These are phyloP conservation scores for Poeciliopsis turrubarensis DNA, from an alignment of 2,113 vertebrate species.

Conservation along the genomic window DNA sequence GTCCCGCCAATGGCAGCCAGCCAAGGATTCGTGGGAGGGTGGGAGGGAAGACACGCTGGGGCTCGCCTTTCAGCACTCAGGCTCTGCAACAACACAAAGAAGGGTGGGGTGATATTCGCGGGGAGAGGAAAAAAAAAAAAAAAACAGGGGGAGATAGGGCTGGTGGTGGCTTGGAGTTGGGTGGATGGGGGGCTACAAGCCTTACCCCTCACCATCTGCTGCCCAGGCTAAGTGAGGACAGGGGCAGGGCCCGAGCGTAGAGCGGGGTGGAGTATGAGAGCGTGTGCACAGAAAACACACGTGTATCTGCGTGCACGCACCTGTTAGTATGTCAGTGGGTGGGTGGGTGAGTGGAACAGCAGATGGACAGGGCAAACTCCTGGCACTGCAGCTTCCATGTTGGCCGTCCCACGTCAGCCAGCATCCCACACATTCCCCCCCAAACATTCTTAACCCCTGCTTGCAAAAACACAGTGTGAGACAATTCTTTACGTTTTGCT, in stretches of 20 bases:
- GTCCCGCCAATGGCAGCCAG: constrained; percentile 74
- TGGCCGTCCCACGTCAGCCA: constrained; percentile 55
- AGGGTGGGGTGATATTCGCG: constrained; percentile 58
- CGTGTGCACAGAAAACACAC: constrained; percentile 46
- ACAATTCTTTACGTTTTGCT: constrained; percentile 78
- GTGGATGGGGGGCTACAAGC: constrained; percentile 65
- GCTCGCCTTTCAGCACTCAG: constrained; percentile 73
- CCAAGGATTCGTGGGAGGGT: constrained; percentile 61
- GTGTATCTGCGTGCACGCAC: constrained; percentile 60
- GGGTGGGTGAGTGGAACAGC: constrained; percentile 58
- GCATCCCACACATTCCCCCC: constrained; percentile 15
- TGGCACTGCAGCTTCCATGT: constrained; percentile 54
- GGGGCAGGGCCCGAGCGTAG: constrained; percentile 67
- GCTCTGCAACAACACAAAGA: constrained; percentile 76
- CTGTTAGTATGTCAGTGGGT: constrained; percentile 70
- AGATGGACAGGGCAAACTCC: constrained; percentile 75
- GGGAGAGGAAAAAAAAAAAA: constrained; percentile 3
- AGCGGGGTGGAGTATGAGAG: constrained; percentile 42
- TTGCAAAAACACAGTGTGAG: constrained; percentile 78
- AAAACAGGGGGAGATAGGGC: constrained; percentile 43
- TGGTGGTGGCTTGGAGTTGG: constrained; percentile 68
- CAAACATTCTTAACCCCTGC: constrained; percentile 74
- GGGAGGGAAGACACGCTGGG: constrained; percentile 48
- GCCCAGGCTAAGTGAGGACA: constrained; percentile 75
- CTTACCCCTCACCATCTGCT: constrained; percentile 89